Percentiles rank a stretch among this genome's conserved stretches.
phyloP scores from a whole-genome alignment of 2,797 vertebrate genomes.

The Lacerta viridis region DNA sequence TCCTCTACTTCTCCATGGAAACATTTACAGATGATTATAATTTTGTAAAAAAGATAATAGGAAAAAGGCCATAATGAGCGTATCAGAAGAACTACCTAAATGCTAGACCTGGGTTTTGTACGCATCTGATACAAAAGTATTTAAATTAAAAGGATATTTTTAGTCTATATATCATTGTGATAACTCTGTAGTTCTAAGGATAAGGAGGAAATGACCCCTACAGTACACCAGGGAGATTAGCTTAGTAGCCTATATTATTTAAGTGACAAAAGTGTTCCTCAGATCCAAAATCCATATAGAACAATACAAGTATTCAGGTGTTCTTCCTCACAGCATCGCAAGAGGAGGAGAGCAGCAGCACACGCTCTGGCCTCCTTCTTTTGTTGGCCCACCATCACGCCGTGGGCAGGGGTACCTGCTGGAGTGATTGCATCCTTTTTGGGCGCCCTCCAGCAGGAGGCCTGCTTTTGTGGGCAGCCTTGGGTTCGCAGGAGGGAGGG shows the following conservation, averaged over 20 bases:
- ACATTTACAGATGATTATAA: conserved; percentile 6
- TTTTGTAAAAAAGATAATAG: too few relatives aligned
- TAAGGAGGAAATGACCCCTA: neutral
- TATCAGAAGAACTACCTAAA: neutral
- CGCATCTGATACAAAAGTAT: neutral
- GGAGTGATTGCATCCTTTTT: too few relatives aligned
- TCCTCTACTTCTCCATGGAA: conserved; percentile 28
- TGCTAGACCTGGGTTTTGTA: neutral
- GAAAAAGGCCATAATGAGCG: neutral
- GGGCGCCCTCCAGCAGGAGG: too few relatives aligned
- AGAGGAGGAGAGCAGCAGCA: too few relatives aligned
- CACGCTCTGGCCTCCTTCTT: too few relatives aligned
- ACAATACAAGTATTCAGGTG: neutral
- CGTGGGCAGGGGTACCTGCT: too few relatives aligned
- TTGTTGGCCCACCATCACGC: too few relatives aligned
- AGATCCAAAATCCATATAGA: neutral
- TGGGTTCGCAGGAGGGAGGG: too few relatives aligned
- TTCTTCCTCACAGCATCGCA: too few relatives aligned
- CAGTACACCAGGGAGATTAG: neutral
- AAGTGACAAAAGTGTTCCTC: too few relatives aligned
- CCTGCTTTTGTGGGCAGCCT: too few relatives aligned
- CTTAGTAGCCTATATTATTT: neutral
- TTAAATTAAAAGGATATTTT: conserved; percentile 7
- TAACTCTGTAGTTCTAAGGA: neutral
- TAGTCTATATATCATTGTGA: neutral